Conservation (phyloP, 1,140 invertebrate genomes). For the Arion vulgaris region DNA sequence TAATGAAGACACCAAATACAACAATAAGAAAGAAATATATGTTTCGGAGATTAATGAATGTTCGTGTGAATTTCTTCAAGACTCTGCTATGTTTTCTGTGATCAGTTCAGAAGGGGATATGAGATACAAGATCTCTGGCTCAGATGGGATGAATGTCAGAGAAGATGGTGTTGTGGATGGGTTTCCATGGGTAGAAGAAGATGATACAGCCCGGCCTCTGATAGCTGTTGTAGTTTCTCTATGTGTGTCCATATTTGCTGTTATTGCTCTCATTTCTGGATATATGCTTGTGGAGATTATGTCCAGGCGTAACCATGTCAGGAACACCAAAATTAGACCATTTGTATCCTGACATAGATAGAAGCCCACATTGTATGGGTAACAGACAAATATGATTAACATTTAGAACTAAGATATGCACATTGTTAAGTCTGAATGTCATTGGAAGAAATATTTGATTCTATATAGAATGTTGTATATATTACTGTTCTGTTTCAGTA, state of each 20-base stretch:
- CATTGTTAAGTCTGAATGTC: no score
- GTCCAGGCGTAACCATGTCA: slow-evolving; percentile 42
- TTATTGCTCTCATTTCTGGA: slow-evolving; percentile 43
- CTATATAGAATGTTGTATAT: background rate
- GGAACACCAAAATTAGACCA: slow-evolving; percentile 53
- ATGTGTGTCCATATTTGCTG: slow-evolving; percentile 50
- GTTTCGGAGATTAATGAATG: background rate
- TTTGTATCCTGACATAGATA: slow-evolving; percentile 47
- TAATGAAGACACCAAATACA: background rate
- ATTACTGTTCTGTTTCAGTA: no score
- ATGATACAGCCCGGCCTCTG: slow-evolving; percentile 42
- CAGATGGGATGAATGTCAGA: background rate
- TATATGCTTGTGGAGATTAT: slow-evolving; percentile 47
- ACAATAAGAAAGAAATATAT: background rate
- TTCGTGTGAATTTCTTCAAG: slow-evolving; percentile 12
- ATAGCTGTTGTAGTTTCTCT: slow-evolving; percentile 50
- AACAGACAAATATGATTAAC: background rate
- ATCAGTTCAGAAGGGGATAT: background rate
- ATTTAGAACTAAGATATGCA: background rate
- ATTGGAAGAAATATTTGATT: background rate
- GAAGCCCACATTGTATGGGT: background rate
- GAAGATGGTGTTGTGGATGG: background rate
- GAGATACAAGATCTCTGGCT: background rate
- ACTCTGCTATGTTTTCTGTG: background rate
- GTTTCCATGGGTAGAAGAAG: slow-evolving; percentile 30